Base-by-base conservation (phyloP, 2,797 vertebrate genomes). In the Sandelia bainsii region DNA sequence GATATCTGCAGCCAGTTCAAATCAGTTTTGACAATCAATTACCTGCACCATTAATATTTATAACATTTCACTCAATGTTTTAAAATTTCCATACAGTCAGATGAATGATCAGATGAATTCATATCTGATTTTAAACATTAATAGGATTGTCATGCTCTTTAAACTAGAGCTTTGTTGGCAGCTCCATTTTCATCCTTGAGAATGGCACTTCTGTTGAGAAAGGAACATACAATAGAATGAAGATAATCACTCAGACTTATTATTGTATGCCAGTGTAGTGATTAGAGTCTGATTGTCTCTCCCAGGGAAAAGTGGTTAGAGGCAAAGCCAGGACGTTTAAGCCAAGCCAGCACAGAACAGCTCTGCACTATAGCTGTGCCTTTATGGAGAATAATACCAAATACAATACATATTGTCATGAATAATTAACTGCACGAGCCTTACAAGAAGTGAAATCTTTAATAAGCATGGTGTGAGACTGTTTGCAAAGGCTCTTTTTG, bases 221-320 rank as follows among this genome's bases (percentile, higher is more conserved):
- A 72, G 57, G 59, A 66, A 49, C 57, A 46, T 79, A 80, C 75
- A 86, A 79, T 64, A 25, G 51, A 69, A 67, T 27, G 65, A 72
- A 80, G 69, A 80, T 82, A 87, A 87, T 89, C 64, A 77, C 68
- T 75, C 72, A 58, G 53, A 78, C 68, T 75, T 85, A 76, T 82
- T 88, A 78, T 87, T 79, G 72, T 73, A 65, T 73, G 79, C 62
- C 64, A 78, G 75, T 59, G 71, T 62, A 32, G 74, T 87, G 80
- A 87, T 90, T 82, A 75, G 45, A 78, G 73, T 44, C 50, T 85
- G 86, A 87, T 91, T 87, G 81, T 62, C 66, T 83, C 64, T 81
- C 34, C 72, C 19, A 32, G 48, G 57, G 52, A 69, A 78, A 81
- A 79, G 34, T 0, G 25, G 46, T 70, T 63, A 6, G 56, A 77